These are phyloP conservation scores for Chamaetylas fuelleborni DNA, from an alignment of 2,113 vertebrate species.

Conservation along the genomic window DNA sequence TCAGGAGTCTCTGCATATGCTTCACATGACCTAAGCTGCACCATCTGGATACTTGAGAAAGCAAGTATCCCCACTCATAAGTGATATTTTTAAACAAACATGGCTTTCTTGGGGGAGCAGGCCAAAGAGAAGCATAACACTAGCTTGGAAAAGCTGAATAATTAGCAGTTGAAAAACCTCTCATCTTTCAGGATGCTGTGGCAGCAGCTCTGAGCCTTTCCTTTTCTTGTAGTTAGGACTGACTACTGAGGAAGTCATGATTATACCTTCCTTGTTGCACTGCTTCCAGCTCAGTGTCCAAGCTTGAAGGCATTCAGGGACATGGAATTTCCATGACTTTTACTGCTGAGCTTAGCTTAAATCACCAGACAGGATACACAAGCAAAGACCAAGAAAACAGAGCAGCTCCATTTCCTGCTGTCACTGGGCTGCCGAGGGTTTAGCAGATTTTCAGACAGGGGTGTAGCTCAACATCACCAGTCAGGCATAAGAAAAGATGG, in stretches of 20 bases:
- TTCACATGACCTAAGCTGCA: constrained; percentile 21
- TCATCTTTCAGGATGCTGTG: neutral
- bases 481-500: neutral
- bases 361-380: constrained; percentile 9
- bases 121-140: neutral
- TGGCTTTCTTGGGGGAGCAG: neutral
- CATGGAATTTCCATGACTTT: constrained; percentile 21
- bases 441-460: neutral
- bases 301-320: constrained; percentile 39
- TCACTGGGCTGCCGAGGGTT: neutral
- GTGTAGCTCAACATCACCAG: neutral
- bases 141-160: constrained; percentile 30
- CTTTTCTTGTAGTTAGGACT: neutral
- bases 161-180: constrained; percentile 17
- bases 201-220: neutral
- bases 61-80: neutral
- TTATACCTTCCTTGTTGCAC: constrained; percentile 31
- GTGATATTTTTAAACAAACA: constrained; percentile 30
- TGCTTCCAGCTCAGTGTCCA: constrained; percentile 13
- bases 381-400: constrained; percentile 18
- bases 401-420: neutral
- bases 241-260: constrained; percentile 26
- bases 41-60: constrained; percentile 35
- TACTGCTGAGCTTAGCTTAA: constrained; percentile 5
- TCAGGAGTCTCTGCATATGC: constrained; percentile 31